Percentiles rank a stretch among this genome's conserved stretches.
Conservation (phyloP, 1,140 invertebrate species). For the Aphelinus certus region DNA sequence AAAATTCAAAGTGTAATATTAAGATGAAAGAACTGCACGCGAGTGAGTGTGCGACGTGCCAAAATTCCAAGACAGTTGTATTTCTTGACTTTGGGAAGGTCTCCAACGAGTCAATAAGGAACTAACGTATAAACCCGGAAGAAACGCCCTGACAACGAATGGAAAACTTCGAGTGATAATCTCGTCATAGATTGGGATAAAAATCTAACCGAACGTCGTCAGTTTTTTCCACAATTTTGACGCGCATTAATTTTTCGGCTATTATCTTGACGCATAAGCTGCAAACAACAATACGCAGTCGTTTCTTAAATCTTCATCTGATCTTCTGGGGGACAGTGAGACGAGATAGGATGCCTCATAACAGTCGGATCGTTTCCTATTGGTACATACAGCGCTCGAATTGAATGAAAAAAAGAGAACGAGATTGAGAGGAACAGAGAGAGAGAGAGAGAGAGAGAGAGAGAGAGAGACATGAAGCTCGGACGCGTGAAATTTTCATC, state of each 20-base stretch:
- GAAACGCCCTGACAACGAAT: background rate
- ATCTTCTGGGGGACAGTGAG: no score
- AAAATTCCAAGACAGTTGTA: background rate
- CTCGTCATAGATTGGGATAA: background rate
- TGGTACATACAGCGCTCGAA: no score
- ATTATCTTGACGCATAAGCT: no score
- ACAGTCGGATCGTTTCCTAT: no score
- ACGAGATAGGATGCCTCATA: no score
- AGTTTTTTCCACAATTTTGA: background rate
- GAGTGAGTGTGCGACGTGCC: background rate
- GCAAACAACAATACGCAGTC: no score
- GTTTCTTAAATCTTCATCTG: no score
- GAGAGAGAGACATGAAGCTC: background rate
- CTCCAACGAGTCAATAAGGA: background rate
- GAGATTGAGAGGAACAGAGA: no score
- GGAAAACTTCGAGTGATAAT: background rate
- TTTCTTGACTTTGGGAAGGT: slow-evolving; percentile 7
- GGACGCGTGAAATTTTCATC: slow-evolving; percentile 14
- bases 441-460: background rate
- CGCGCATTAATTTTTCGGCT: background rate
- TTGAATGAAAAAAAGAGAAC: no score
- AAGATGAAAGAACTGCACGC: no score
- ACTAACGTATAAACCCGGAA: background rate
- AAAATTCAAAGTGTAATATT: no score
- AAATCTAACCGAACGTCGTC: no score